phyloP scores from a whole-genome alignment of 2,888 invertebrate genomes.

The Hemistola chrysoprasaria region DNA sequence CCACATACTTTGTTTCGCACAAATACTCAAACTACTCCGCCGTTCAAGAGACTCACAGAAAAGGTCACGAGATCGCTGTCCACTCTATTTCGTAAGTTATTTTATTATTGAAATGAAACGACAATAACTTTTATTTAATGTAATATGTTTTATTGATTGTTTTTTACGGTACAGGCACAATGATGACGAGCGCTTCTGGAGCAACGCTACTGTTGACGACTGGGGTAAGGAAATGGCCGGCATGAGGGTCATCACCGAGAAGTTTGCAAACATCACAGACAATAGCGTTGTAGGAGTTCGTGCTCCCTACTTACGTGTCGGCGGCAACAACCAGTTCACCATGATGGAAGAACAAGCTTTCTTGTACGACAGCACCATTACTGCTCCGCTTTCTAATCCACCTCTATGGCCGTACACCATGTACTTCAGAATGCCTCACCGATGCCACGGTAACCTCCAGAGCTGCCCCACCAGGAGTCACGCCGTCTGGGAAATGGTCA shows the following conservation, averaged over 20 bases:
- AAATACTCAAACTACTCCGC: slow-evolving; percentile 97
- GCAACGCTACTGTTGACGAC: slow-evolving; percentile 94
- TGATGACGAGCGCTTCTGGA: slow-evolving; percentile 96
- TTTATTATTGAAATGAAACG: neutral
- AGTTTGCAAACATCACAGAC: slow-evolving; percentile 94
- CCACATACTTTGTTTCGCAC: slow-evolving; percentile 95
- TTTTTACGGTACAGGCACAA: slow-evolving; percentile 85
- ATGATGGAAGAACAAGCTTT: slow-evolving; percentile 99
- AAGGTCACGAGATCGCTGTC: slow-evolving; percentile 96
- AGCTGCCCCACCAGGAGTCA: slow-evolving; percentile 95
- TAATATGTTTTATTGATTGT: slow-evolving; percentile 1
- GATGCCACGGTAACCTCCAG: slow-evolving; percentile 95
- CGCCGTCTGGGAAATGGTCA: slow-evolving; percentile 98
- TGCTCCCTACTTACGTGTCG: slow-evolving; percentile 94
- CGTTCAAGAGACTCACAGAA: slow-evolving; percentile 94
- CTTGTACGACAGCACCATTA: slow-evolving; percentile 97
- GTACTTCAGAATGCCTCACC: slow-evolving; percentile 98
- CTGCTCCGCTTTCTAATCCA: slow-evolving; percentile 94
- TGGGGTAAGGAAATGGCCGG: slow-evolving; percentile 98
- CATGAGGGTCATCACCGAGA: slow-evolving; percentile 94
- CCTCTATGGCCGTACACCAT: slow-evolving; percentile 99
- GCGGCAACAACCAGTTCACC: slow-evolving; percentile 97
- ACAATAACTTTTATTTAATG: too few relatives aligned
- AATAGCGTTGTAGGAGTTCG: slow-evolving; percentile 95
- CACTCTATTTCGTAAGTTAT: slow-evolving; percentile 94